Evolutionary conservation across 35 echinoderm and acorn worm genomes (phyloP).

Genomic region (Apostichopus japonicus): DNA sequence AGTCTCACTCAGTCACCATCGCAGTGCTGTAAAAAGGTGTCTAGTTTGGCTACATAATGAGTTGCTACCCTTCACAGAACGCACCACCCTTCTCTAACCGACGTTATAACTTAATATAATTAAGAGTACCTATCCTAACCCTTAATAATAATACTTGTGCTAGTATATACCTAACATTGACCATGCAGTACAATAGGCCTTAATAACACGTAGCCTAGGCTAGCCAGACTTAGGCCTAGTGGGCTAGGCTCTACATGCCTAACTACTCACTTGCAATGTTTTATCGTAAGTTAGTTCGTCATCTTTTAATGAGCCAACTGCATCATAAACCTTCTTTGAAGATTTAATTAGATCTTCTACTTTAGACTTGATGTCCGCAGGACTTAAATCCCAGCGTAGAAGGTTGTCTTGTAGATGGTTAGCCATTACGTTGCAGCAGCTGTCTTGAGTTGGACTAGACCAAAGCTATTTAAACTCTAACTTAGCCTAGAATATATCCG

Average conservation of each 20-base stretch:
- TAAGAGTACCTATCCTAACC: no score
- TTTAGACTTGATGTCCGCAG: constrained; percentile 74
- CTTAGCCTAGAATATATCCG: background rate
- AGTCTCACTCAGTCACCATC: no score
- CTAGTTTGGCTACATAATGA: no score
- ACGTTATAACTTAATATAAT: no score
- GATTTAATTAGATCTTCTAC: constrained; percentile 69
- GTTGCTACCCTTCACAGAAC: no score
- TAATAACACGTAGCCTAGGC: no score
- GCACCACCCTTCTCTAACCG: no score
- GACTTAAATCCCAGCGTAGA: constrained; percentile 86
- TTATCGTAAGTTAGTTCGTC: constrained; percentile 76
- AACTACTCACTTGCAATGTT: constrained; percentile 62
- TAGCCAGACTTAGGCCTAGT: background rate
- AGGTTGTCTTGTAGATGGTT: constrained; percentile 56
- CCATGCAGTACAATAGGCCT: background rate
- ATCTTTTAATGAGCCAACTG: constrained; percentile 75
- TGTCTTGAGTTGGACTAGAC: background rate
- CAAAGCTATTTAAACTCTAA: background rate
- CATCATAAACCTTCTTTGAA: constrained; percentile 80
- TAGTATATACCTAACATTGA: no score
- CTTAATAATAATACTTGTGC: no score
- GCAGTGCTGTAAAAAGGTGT: no score
- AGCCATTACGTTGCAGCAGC: constrained; percentile 8
- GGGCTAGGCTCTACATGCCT: background rate